A percentile compares a stretch with the other conserved stretches of the same genome.
Conservation (phyloP, 2,113 vertebrate genomes). For the Pelmatolapia mariae region DNA sequence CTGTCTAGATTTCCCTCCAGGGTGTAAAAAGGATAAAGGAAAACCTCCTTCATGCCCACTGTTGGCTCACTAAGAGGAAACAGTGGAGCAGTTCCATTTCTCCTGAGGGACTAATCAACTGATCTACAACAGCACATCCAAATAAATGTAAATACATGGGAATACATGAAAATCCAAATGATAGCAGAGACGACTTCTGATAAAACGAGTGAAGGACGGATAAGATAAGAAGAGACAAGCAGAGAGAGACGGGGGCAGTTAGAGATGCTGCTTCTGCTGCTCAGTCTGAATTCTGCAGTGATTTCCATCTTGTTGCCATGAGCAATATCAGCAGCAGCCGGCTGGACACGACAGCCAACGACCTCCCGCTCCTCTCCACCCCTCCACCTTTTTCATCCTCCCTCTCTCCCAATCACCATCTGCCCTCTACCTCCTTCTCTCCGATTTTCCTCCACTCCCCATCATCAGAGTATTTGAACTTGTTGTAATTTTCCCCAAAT, state of each 20-base stretch:
- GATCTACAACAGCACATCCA: background rate
- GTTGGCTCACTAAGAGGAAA: background rate
- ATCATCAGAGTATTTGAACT: background rate
- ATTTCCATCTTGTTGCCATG: constrained; percentile 56
- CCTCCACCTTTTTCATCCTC: background rate
- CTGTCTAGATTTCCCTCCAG: background rate
- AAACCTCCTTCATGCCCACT: background rate
- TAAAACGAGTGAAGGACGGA: background rate
- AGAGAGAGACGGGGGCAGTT: background rate
- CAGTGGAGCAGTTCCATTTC: background rate
- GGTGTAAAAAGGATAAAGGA: background rate
- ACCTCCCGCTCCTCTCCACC: background rate
- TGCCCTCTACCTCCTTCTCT: background rate
- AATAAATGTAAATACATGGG: background rate
- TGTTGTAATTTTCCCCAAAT: background rate
- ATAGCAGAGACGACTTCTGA: background rate
- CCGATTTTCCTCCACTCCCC: background rate
- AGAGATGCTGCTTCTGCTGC: background rate
- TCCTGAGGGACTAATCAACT: background rate
- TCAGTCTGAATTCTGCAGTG: background rate
- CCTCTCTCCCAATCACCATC: background rate
- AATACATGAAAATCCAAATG: background rate
- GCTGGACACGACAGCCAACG: constrained; percentile 28
- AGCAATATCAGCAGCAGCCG: constrained; percentile 27
- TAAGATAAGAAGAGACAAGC: background rate